phyloP scores from a whole-genome alignment of 2,888 invertebrate species.

The Cheilosia variabilis region DNA sequence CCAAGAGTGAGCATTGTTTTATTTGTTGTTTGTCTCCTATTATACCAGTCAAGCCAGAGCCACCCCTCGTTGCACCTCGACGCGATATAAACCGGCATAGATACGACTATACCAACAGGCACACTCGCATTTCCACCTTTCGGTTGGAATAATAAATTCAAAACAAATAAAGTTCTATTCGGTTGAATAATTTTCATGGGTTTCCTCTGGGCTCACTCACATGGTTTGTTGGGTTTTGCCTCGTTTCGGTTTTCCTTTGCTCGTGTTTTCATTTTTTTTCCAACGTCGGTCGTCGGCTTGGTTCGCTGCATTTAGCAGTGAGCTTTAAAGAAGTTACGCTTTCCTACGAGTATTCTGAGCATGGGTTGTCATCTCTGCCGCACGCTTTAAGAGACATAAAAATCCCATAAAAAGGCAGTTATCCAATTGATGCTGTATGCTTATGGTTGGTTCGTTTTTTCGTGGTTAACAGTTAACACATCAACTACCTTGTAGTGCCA shows the following conservation, averaged over 20 bases:
- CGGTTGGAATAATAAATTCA: constrained; percentile 73
- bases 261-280: constrained; percentile 12
- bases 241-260: constrained; percentile 18
- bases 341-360: constrained; percentile 12
- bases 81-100: constrained; percentile 9
- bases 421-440: constrained; percentile 69
- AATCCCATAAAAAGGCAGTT: constrained; percentile 68
- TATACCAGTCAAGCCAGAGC: constrained; percentile 7
- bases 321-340: constrained; percentile 68
- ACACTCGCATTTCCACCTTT: constrained; percentile 70
- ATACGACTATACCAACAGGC: constrained; percentile 5
- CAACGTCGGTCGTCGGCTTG: constrained; percentile 34
- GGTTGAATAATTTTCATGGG: constrained; percentile 74
- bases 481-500: constrained; percentile 46
- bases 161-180: constrained; percentile 75
- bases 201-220: constrained; percentile 72
- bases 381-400: constrained; percentile 71
- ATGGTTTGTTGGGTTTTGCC: constrained; percentile 67
- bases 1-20: constrained; percentile 65
- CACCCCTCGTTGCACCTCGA: constrained; percentile 62
- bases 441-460: constrained; percentile 23
- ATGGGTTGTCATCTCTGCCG: constrained; percentile 56
- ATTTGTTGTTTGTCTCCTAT: constrained; percentile 21
- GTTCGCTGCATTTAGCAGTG: constrained; percentile 61
- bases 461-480: constrained; percentile 67